Percentiles rank a stretch among this genome's conserved stretches.
phyloP scores from a whole-genome alignment of 2,797 vertebrate genomes.

The Hephaestus fuliginosus region DNA sequence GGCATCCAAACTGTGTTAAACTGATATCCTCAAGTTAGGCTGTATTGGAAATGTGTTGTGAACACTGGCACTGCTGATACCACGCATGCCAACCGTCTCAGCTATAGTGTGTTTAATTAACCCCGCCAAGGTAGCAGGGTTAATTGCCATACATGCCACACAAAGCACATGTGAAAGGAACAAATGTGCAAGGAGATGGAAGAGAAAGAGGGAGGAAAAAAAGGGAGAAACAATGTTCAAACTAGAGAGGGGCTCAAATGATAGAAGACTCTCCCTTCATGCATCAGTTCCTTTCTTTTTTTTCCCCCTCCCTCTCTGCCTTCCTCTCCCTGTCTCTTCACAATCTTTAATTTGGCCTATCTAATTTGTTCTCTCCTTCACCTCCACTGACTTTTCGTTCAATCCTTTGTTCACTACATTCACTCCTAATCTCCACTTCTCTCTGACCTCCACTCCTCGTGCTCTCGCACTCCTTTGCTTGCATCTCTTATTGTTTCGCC shows the following conservation, averaged over 20 bases:
- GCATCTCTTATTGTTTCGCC: conserved; percentile 27
- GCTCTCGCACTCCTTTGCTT: background rate
- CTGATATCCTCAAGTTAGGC: background rate
- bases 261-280: conserved; percentile 60
- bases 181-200: conserved; percentile 22
- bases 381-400: conserved; percentile 56
- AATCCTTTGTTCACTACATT: conserved; percentile 51
- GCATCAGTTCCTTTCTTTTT: conserved; percentile 42
- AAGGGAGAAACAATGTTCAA: conserved; percentile 17
- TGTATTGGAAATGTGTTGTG: background rate
- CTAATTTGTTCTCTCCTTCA: conserved; percentile 67
- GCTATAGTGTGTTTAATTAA: conserved; percentile 27
- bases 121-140: conserved; percentile 4
- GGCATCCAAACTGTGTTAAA: background rate
- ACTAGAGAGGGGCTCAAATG: conserved; percentile 29
- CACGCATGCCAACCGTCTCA: background rate
- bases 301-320: background rate
- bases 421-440: conserved; percentile 46
- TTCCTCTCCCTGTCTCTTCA: conserved; percentile 24
- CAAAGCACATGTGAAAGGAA: conserved; percentile 32
- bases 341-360: conserved; percentile 64
- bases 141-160: conserved; percentile 26
- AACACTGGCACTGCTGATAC: background rate
- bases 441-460: conserved; percentile 26
- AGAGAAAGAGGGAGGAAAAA: conserved; percentile 16